Percentiles rank a stretch among this genome's conserved stretches.
Conservation (phyloP, 2,113 vertebrate species). For the Macrotus californicus region DNA sequence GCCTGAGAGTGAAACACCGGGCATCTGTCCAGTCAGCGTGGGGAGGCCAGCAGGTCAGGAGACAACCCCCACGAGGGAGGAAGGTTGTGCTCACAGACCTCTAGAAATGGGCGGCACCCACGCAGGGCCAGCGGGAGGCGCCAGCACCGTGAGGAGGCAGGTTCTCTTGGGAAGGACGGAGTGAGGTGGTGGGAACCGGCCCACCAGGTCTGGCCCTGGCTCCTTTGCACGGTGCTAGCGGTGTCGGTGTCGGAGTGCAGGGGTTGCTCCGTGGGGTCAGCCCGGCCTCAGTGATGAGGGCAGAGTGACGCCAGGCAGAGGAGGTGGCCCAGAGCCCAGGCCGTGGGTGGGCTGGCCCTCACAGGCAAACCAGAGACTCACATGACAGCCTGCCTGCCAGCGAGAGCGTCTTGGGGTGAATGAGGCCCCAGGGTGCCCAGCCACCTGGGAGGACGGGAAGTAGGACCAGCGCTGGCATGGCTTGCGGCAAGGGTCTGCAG, state of each 20-base stretch:
- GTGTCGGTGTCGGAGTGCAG: background rate
- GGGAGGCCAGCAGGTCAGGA: background rate
- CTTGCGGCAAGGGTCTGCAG: fast-evolving
- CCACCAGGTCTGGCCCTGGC: background rate
- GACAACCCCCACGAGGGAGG: fast-evolving
- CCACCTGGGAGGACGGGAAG: fast-evolving
- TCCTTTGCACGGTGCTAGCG: background rate
- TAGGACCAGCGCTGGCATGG: fast-evolving
- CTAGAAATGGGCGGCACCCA: background rate
- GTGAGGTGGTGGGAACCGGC: too few relatives aligned
- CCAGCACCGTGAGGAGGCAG: background rate
- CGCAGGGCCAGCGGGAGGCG: background rate
- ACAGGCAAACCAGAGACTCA: background rate
- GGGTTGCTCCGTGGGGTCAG: background rate
- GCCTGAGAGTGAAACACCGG: background rate
- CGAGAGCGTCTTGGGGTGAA: fast-evolving
- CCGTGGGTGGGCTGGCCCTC: background rate
- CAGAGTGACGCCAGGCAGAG: fast-evolving
- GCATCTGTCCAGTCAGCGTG: background rate
- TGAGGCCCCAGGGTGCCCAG: background rate
- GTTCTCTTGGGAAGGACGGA: background rate
- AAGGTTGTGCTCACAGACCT: background rate
- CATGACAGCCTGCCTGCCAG: background rate
- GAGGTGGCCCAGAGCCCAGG: background rate
- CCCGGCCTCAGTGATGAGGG: background rate